Conservation (phyloP, 2,888 invertebrate genomes). For the Cremastinae sp. region DNA sequence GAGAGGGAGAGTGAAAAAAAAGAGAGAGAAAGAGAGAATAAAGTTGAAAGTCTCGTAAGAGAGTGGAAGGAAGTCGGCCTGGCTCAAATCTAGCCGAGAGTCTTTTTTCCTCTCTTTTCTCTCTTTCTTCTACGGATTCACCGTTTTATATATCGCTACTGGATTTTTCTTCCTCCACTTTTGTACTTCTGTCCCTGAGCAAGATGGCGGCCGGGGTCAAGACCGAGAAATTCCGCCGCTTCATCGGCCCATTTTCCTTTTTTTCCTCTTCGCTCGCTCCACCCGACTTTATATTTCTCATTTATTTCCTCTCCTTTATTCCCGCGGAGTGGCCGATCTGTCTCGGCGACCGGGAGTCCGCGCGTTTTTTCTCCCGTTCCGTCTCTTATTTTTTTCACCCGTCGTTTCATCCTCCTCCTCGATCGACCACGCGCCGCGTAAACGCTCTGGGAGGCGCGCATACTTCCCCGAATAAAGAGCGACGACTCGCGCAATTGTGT, state of each 20-base stretch:
- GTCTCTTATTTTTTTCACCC: conserved; percentile 9
- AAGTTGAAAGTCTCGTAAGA: conserved; percentile 18
- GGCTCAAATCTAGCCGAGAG: conserved; percentile 65
- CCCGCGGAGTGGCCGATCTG: not conserved
- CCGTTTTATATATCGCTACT: conserved; percentile 42
- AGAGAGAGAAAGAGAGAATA: conserved; percentile 21
- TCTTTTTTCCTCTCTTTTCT: conserved; percentile 27
- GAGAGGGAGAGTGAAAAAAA: conserved; percentile 63
- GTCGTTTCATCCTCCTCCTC: conserved; percentile 19
- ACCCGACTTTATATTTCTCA: no score
- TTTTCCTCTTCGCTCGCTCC: conserved; percentile 10
- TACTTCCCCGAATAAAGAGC: conserved; percentile 30
- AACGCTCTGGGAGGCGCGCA: conserved; percentile 32
- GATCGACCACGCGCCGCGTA: not conserved
- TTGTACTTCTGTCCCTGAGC: not conserved
- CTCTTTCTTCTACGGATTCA: conserved; percentile 21
- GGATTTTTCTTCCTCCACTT: conserved; percentile 12
- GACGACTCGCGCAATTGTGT: conserved; percentile 28
- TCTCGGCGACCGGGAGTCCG: not conserved
- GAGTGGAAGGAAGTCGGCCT: conserved; percentile 66
- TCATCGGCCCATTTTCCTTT: conserved; percentile 8
- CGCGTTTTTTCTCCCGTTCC: conserved; percentile 7
- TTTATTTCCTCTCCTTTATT: no score
- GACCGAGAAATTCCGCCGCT: conserved; percentile 23
- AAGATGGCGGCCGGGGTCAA: conserved; percentile 18